A percentile compares a stretch with the other conserved stretches of the same genome.
Conservation (phyloP, 2,113 vertebrate species). For the Oplegnathus fasciatus region DNA sequence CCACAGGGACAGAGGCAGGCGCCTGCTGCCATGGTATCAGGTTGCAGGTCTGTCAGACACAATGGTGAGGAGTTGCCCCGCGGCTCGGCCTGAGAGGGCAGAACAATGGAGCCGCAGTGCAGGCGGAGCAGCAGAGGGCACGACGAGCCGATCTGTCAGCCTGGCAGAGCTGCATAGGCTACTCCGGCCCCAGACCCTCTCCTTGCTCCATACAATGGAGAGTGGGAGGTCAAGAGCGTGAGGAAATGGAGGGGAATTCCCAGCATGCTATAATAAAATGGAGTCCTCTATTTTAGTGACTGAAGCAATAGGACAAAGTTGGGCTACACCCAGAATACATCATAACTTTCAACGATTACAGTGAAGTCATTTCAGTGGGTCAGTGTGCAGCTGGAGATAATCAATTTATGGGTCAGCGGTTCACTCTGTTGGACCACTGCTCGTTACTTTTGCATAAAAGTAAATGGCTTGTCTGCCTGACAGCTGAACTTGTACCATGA, state of each 20-base stretch:
- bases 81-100: slow-evolving; percentile 67
- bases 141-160: slow-evolving; percentile 74
- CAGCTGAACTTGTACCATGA: slow-evolving; percentile 49
- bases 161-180: slow-evolving; percentile 64
- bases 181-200: slow-evolving; percentile 61
- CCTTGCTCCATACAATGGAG: slow-evolving; percentile 78
- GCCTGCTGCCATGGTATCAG: slow-evolving; percentile 72
- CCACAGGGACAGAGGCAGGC: slow-evolving; percentile 65
- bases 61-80: slow-evolving; percentile 78
- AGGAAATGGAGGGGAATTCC: slow-evolving; percentile 82
- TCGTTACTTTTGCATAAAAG: slow-evolving; percentile 57
- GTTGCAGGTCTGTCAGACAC: slow-evolving; percentile 78
- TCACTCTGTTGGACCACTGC: slow-evolving; percentile 36
- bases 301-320: slow-evolving; percentile 63
- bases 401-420: slow-evolving; percentile 66
- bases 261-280: slow-evolving; percentile 79
- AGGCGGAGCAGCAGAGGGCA: slow-evolving; percentile 75
- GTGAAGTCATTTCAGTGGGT: slow-evolving; percentile 68
- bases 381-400: slow-evolving; percentile 67
- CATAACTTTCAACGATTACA: slow-evolving; percentile 60
- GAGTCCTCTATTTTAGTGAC: slow-evolving; percentile 74
- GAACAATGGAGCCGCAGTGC: slow-evolving; percentile 81
- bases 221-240: slow-evolving; percentile 79
- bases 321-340: slow-evolving; percentile 71
- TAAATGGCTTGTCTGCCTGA: slow-evolving; percentile 52